These are phyloP conservation scores for Eilema caniola DNA, from an alignment of 2,888 invertebrate species.

Conservation along the genomic window DNA sequence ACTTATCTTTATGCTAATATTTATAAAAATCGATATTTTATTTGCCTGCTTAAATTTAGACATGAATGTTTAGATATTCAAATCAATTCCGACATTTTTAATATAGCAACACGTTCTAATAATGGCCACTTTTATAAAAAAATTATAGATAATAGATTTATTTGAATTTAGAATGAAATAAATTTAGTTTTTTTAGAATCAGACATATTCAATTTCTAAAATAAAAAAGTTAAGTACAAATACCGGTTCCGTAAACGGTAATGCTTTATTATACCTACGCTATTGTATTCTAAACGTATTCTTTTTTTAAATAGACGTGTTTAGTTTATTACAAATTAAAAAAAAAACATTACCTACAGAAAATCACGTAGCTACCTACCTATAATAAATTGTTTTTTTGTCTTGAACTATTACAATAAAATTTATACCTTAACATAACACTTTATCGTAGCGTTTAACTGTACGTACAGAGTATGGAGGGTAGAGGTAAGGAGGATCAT, in stretches of 20 bases:
- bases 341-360: not conserved
- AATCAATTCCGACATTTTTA: constrained; percentile 6
- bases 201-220: not conserved
- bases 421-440: no score
- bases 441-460: no score
- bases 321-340: not conserved
- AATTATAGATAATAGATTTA: not conserved
- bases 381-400: not conserved
- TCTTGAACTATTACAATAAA: not conserved
- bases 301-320: not conserved
- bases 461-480: no score
- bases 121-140: not conserved
- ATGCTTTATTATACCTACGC: not conserved
- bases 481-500: no score
- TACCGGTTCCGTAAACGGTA: constrained; percentile 5
- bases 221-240: constrained; percentile 3
- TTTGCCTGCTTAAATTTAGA: not conserved
- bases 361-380: not conserved
- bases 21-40: not conserved
- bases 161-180: constrained; percentile 2
- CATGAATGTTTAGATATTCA: not conserved
- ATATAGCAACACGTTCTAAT: not conserved
- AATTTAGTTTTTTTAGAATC: not conserved
- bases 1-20: not conserved
- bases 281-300: no score